phyloP scores from a whole-genome alignment of 2,113 vertebrate species.

The Pteruthius melanotis region DNA sequence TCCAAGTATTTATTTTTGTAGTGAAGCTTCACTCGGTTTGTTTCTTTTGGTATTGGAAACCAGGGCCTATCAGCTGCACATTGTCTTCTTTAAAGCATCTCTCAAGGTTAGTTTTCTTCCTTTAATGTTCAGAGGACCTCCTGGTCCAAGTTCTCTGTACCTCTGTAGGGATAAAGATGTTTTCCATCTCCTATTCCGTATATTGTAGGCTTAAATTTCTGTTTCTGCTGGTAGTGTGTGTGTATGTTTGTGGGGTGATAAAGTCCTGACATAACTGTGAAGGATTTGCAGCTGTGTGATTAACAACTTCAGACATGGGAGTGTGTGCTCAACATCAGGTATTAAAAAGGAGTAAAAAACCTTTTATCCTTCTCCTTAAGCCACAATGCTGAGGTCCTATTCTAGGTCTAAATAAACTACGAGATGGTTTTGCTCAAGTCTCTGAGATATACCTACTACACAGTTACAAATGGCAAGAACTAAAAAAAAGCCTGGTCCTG shows the following conservation, averaged over 20 bases:
- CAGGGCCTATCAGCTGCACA: not conserved
- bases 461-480: not conserved
- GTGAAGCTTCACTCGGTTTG: not conserved
- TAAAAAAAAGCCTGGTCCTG: not conserved
- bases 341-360: not conserved
- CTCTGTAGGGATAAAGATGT: not conserved
- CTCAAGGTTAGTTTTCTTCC: not conserved
- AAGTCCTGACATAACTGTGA: not conserved
- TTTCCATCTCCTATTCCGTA: not conserved
- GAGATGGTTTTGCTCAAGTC: not conserved
- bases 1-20: not conserved
- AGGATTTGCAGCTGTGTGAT: not conserved
- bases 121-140: not conserved
- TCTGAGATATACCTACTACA: not conserved
- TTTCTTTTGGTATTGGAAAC: not conserved
- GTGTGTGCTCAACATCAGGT: not conserved
- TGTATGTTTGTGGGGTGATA: not conserved
- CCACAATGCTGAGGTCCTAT: not conserved
- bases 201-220: not conserved
- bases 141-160: not conserved
- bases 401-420: not conserved
- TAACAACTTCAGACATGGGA: not conserved
- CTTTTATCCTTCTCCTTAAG: not conserved
- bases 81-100: not conserved
- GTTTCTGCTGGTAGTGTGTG: not conserved